Conservation (phyloP, 2,888 invertebrate species). For the Xestia sexstrigata region DNA sequence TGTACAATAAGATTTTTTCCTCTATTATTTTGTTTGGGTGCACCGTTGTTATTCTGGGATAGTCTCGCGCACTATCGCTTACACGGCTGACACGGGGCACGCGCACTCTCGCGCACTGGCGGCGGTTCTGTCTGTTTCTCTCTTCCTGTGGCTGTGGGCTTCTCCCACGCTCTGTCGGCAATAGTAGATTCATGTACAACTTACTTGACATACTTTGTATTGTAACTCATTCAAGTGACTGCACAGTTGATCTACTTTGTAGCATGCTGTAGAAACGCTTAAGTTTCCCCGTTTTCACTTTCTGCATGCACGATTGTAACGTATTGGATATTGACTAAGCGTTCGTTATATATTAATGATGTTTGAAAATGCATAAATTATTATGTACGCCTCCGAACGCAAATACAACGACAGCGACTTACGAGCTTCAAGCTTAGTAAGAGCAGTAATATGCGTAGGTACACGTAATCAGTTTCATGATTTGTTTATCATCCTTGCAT, state of each 20-base stretch:
- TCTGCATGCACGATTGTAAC: slow-evolving; percentile 66
- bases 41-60: slow-evolving; percentile 82
- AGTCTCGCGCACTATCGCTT: slow-evolving; percentile 87
- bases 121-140: slow-evolving; percentile 91
- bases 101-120: slow-evolving; percentile 88
- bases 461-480: slow-evolving; percentile 47
- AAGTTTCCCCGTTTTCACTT: slow-evolving; percentile 64
- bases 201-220: slow-evolving; percentile 66
- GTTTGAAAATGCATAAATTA: slow-evolving; percentile 16
- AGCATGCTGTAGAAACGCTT: slow-evolving; percentile 68
- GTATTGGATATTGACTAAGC: slow-evolving; percentile 26
- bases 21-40: slow-evolving; percentile 82
- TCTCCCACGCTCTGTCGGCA: slow-evolving; percentile 86
- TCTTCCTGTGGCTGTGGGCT: slow-evolving; percentile 91
- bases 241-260: slow-evolving; percentile 64
- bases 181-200: slow-evolving; percentile 78
- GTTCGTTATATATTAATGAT: slow-evolving; percentile 7
- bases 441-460: slow-evolving; percentile 26
- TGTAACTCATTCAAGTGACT: slow-evolving; percentile 52
- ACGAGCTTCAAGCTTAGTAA: slow-evolving; percentile 13
- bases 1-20: slow-evolving; percentile 81
- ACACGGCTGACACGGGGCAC: slow-evolving; percentile 88
- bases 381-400: slow-evolving; percentile 13
- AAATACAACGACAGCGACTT: slow-evolving; percentile 7
- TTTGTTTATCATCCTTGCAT: slow-evolving; percentile 70